Evolutionary conservation across 2,113 vertebrate genomes (phyloP).

Genomic region (Limanda limanda): DNA sequence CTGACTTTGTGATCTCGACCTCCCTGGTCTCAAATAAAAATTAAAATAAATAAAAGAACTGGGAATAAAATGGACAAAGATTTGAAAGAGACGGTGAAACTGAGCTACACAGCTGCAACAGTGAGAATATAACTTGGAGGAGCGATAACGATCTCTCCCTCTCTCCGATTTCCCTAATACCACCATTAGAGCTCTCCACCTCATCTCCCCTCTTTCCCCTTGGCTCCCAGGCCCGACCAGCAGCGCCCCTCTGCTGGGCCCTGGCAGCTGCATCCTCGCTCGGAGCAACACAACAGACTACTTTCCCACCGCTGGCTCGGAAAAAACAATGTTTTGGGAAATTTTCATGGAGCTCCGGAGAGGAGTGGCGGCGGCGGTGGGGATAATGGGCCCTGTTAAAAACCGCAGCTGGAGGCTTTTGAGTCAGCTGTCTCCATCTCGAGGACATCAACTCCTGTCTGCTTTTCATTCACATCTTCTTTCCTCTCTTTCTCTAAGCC

Average conservation of each 20-base stretch:
- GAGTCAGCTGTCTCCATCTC: slow-evolving; percentile 53
- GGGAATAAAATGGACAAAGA: neutral
- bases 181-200: slow-evolving; percentile 56
- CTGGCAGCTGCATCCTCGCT: slow-evolving; percentile 68
- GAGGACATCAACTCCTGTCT: slow-evolving; percentile 39
- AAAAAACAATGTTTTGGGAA: slow-evolving; percentile 59
- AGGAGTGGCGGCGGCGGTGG: slow-evolving; percentile 25
- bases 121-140: slow-evolving; percentile 13
- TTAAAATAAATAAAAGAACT: too few relatives aligned
- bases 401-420: slow-evolving; percentile 66
- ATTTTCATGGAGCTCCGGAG: slow-evolving; percentile 59
- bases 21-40: too few relatives aligned
- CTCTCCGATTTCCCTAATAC: slow-evolving; percentile 62
- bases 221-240: slow-evolving; percentile 45
- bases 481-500: slow-evolving; percentile 3
- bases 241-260: slow-evolving; percentile 51
- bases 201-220: slow-evolving; percentile 23
- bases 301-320: slow-evolving; percentile 68
- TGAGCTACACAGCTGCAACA: slow-evolving; percentile 54
- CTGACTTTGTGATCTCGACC: too few relatives aligned
- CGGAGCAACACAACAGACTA: slow-evolving; percentile 42
- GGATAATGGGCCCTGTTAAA: slow-evolving; percentile 72
- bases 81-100: neutral
- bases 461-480: slow-evolving; percentile 35
- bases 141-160: slow-evolving; percentile 39